Conservation (phyloP, 2,113 vertebrate species). For the Nibea coibor region DNA sequence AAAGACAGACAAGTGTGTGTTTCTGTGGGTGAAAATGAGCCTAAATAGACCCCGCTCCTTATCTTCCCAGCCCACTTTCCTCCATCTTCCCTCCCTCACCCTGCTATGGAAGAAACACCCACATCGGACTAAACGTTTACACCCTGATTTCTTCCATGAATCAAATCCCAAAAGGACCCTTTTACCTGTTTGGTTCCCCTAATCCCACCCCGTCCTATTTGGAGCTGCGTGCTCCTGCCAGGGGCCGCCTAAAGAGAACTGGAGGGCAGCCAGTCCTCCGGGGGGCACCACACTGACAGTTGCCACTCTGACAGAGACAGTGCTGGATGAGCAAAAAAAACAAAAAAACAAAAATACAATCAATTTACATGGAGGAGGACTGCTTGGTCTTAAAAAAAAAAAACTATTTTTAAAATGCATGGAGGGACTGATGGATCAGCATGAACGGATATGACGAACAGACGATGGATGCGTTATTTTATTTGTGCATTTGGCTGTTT, state of each 20-base stretch:
- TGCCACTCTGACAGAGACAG: slow-evolving; percentile 47
- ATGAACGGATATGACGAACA: slow-evolving; percentile 64
- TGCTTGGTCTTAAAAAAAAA: slow-evolving; percentile 50
- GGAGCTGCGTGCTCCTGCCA: slow-evolving; percentile 53
- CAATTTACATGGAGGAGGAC: slow-evolving; percentile 48
- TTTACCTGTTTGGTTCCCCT: background rate
- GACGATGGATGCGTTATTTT: slow-evolving; percentile 53
- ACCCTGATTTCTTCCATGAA: slow-evolving; percentile 56
- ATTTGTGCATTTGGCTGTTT: slow-evolving; percentile 60
- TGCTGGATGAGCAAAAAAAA: slow-evolving; percentile 29
- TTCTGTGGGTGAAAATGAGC: slow-evolving; percentile 42
- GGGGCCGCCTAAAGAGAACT: slow-evolving; percentile 49
- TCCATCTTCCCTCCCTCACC: slow-evolving; percentile 1
- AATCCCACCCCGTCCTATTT: no score
- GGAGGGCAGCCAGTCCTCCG: slow-evolving; percentile 69
- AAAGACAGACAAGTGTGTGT: slow-evolving; percentile 32
- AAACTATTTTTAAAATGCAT: slow-evolving; percentile 68
- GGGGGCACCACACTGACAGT: slow-evolving; percentile 52
- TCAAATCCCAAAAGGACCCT: slow-evolving; percentile 14
- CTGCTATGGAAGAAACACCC: slow-evolving; percentile 34
- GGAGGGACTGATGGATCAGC: slow-evolving; percentile 69
- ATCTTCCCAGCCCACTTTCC: slow-evolving; percentile 31
- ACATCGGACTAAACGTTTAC: slow-evolving; percentile 74
- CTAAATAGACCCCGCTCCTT: slow-evolving; percentile 9
- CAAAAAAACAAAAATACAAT: slow-evolving; percentile 48